Percentiles rank a stretch among this genome's conserved stretches.
phyloP scores from a whole-genome alignment of 2,888 invertebrate genomes.

The Aspidiotus rigidus region DNA sequence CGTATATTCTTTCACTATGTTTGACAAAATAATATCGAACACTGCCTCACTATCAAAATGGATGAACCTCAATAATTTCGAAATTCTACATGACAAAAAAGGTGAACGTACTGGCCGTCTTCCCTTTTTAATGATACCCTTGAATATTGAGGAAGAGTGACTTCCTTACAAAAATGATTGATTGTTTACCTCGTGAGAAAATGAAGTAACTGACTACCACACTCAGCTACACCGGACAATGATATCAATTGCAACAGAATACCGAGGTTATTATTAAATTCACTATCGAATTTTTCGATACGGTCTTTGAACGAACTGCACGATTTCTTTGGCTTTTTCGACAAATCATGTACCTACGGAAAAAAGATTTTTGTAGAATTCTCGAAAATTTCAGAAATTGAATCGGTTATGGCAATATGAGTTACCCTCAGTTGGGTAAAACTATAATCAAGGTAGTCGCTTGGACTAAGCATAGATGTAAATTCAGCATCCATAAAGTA shows the following conservation, averaged over 20 bases:
- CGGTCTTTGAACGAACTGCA: slow-evolving; percentile 22
- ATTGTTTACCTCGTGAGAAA: slow-evolving; percentile 21
- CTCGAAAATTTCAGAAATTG: not conserved
- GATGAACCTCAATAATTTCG: too few relatives aligned
- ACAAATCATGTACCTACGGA: not conserved
- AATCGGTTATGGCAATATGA: too few relatives aligned
- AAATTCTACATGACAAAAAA: too few relatives aligned
- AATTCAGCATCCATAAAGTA: slow-evolving; percentile 74
- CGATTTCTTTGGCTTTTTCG: slow-evolving; percentile 3
- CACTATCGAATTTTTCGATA: slow-evolving; percentile 19
- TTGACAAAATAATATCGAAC: too few relatives aligned
- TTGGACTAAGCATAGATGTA: slow-evolving; percentile 61
- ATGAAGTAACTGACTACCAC: slow-evolving; percentile 26
- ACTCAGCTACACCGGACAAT: slow-evolving; percentile 18
- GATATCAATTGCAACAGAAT: slow-evolving; percentile 25
- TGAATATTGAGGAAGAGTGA: too few relatives aligned
- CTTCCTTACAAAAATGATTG: too few relatives aligned
- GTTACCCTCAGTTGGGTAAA: slow-evolving; percentile 23
- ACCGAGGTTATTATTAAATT: slow-evolving; percentile 27
- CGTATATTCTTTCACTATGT: too few relatives aligned
- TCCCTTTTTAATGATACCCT: too few relatives aligned
- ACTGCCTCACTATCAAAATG: too few relatives aligned
- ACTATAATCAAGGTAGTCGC: slow-evolving; percentile 45
- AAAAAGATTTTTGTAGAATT: too few relatives aligned
- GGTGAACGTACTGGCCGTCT: too few relatives aligned